Conservation (phyloP, 2,888 invertebrate species). For the Helobdella robusta region DNA sequence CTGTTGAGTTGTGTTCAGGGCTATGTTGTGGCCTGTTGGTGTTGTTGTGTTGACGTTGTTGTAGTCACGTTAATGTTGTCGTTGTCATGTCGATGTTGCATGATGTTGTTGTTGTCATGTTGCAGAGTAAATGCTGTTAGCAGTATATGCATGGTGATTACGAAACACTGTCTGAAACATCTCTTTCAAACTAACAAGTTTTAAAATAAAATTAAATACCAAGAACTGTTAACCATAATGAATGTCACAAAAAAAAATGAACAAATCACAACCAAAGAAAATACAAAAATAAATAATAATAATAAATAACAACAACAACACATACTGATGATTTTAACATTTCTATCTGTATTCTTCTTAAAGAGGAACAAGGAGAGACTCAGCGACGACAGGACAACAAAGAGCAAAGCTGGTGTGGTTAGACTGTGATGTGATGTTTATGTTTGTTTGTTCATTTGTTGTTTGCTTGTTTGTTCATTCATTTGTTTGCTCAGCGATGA, state of each 20-base stretch:
- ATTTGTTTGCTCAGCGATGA: too few species aligned
- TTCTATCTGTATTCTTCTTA: conserved; percentile 12
- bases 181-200: too few species aligned
- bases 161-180: too few species aligned
- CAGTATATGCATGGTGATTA: too few species aligned
- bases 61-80: neutral
- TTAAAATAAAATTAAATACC: too few species aligned
- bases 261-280: neutral
- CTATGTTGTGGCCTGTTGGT: conserved; percentile 6
- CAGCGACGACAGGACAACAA: neutral
- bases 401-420: conserved; percentile 11
- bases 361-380: conserved; percentile 8
- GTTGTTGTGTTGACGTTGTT: neutral
- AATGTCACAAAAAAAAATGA: neutral
- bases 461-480: too few species aligned
- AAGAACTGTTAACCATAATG: neutral
- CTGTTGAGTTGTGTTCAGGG: conserved; percentile 9
- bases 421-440: conserved; percentile 9
- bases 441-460: too few species aligned
- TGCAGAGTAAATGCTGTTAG: too few species aligned
- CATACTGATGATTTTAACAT: conserved; percentile 1
- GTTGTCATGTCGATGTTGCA: too few species aligned
- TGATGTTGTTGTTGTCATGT: too few species aligned
- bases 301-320: neutral
- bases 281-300: neutral